phyloP scores from a whole-genome alignment of 2,797 vertebrate genomes.

The Falco peregrinus region DNA sequence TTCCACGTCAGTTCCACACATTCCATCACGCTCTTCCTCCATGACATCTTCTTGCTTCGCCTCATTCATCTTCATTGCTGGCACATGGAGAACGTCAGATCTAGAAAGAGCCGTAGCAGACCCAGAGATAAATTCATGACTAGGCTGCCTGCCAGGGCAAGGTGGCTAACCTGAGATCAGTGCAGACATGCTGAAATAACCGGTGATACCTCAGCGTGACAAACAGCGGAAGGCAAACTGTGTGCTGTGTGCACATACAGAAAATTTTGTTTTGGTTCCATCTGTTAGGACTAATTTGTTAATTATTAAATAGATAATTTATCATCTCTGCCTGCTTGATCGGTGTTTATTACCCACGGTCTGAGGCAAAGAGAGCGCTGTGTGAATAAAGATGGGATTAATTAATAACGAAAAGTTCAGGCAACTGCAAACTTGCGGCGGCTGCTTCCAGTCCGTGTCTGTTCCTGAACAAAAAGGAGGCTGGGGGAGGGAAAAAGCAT shows the following conservation, averaged over 20 bases:
- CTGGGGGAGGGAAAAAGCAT: neutral
- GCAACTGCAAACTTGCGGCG: slow-evolving; percentile 6
- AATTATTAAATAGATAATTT: slow-evolving; percentile 79
- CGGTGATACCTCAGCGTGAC: neutral
- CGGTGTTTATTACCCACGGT: slow-evolving; percentile 75
- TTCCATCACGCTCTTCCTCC: neutral
- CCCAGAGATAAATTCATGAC: neutral
- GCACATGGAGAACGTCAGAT: neutral
- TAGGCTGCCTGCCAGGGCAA: neutral
- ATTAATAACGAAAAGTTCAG: slow-evolving; percentile 73
- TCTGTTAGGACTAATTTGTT: slow-evolving; percentile 79
- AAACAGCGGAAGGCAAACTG: neutral
- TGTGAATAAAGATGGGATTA: slow-evolving; percentile 73
- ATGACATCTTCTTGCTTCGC: neutral
- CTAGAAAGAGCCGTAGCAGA: neutral
- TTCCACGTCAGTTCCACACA: no score
- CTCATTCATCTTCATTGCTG: neutral
- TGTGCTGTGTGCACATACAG: slow-evolving; percentile 26
- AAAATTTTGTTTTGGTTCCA: slow-evolving; percentile 73
- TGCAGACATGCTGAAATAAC: neutral
- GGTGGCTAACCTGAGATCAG: neutral
- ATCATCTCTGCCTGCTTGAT: slow-evolving; percentile 72
- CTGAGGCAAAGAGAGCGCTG: slow-evolving; percentile 61
- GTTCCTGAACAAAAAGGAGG: neutral
- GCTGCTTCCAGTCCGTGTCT: neutral